Base-by-base conservation (phyloP, 2,797 vertebrate species). In the Coccyzus lansbergi region DNA sequence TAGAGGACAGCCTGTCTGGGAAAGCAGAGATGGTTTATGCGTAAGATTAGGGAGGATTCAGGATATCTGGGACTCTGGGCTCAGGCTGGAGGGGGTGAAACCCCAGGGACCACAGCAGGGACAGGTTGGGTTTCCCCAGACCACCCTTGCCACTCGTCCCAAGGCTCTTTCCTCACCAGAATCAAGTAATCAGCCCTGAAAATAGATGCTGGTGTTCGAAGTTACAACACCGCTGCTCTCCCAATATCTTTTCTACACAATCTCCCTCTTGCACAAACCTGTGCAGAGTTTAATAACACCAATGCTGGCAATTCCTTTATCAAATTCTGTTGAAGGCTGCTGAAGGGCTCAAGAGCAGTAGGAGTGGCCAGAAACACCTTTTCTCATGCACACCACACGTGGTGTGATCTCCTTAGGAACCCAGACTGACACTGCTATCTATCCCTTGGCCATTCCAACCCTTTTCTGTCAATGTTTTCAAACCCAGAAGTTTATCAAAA, bases 331-430 rank as follows among this genome's bases (percentile, higher is more conserved):
- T 59, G 28, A 80, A 88, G 31, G 7, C 25, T 49, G 19, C 11
- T 60, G 31, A 24, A 74, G 62, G 40, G 49, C 19, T 84, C 82
- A 84, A 56, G 87, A 71, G 28, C 4, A 28, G 49, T 10, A 68
- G 53, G 25, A 78, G n/a, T 26, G 49, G 46, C 44, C 56, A 79
- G 75, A 89, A 84, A 71, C 75, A 5, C 51, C 33, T 83, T 49
- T 76, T 33, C 29, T 38, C 48, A 26, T 0, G 0, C 9, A 0
- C 59, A 21, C 25, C 15, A 2, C 33, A 5, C 3, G 19, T 28
- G 42, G 4, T 71, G 42, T 42, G 38, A 65, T 51, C 55, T 64
- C 53, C 77, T 51, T 52, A 36, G 65, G 59, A 72, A 78, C 59
- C n/a, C 51, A 44, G 51, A 10, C 22, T 29, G 31, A 72, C 53